Evolutionary conservation across 2,797 vertebrate species (phyloP), one percentile per base, ranked within the genome.

Genomic region (Ctenosaura bakeri): DNA sequence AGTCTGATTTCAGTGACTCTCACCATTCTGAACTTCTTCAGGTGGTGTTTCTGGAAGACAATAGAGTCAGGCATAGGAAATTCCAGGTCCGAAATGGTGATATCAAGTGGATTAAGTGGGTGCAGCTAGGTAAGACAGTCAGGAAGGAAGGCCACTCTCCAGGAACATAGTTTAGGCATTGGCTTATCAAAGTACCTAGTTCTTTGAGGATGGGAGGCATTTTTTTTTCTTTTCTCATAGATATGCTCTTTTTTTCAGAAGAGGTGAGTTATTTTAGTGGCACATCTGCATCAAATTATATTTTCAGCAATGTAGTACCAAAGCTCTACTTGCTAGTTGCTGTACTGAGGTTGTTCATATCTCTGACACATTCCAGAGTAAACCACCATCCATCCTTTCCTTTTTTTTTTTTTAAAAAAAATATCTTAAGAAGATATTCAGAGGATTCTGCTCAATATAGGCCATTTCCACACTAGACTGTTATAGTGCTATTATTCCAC

Each of bases 261-360:
- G 98, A 96, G 0, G 98, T 94, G 38, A 96, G 95, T 56, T 56
- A 78, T 90, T 97, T 98, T 85, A 99, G 95, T 0, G 98, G 98
- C 50, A 98, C 97, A 56, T 98, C 97, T 0, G 98, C 98, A 0
- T 99, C 98, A 82, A 99, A 99, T 97, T 98, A 99, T 95, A 99
- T 99, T 93, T 99, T 99, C 59, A 99, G 97, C 79, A 99, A 93
- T 0, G 98, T 99, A 42, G 97, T 97, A 0, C 98, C 99, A 9
- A 99, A 99, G 90, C 99, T 98, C 99, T 98, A 99, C 81, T 99
- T 98, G 94, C 99, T 99, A 0, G 97, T 97, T 0, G 98, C 96
- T 0, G 93, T 96, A 82, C 97, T 96, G 26, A 98, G 96, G 84
- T 88, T 95, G 1, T 94, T 83, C 0, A 95, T 93, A 0, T 96